Conservation (phyloP, 37 sponge, comb jelly and placozoan genomes). For the Halisarca cf. caerulea region DNA sequence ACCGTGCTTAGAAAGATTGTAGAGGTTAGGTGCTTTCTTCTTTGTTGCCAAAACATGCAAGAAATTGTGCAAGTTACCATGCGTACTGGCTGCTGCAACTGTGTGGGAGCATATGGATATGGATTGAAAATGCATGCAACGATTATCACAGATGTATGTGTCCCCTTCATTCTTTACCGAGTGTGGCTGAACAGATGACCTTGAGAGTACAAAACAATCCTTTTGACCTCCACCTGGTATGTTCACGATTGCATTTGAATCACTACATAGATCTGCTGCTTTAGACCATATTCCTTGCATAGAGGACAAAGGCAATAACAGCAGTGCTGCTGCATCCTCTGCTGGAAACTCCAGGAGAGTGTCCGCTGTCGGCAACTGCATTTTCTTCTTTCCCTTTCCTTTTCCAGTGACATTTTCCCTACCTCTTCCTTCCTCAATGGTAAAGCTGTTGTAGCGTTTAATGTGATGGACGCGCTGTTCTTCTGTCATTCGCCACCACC, state of each 20-base stretch:
- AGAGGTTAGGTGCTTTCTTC: background rate
- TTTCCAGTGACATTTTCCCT: no score
- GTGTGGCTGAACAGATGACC: background rate
- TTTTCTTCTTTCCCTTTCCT: background rate
- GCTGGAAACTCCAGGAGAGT: background rate
- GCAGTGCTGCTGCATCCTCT: background rate
- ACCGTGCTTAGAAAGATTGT: background rate
- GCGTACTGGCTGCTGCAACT: slow-evolving; percentile 22
- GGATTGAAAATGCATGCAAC: slow-evolving; percentile 22
- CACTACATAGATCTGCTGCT: background rate
- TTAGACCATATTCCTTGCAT: slow-evolving; percentile 17
- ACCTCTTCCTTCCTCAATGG: no score
- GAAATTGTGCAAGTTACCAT: slow-evolving; percentile 10
- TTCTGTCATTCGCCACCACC: background rate
- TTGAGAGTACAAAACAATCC: slow-evolving; percentile 29
- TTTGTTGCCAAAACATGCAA: background rate
- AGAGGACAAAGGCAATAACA: background rate
- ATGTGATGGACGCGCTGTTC: background rate
- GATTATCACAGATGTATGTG: slow-evolving; percentile 21
- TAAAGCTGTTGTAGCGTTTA: no score
- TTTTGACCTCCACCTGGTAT: slow-evolving; percentile 26
- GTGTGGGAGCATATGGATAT: slow-evolving; percentile 30
- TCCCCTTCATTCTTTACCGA: background rate
- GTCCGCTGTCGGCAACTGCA: no score
- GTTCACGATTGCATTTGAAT: background rate